Percentiles rank a stretch among this genome's conserved stretches.
phyloP scores from a whole-genome alignment of 2,113 vertebrate species.

The Perognathus longimembris region DNA sequence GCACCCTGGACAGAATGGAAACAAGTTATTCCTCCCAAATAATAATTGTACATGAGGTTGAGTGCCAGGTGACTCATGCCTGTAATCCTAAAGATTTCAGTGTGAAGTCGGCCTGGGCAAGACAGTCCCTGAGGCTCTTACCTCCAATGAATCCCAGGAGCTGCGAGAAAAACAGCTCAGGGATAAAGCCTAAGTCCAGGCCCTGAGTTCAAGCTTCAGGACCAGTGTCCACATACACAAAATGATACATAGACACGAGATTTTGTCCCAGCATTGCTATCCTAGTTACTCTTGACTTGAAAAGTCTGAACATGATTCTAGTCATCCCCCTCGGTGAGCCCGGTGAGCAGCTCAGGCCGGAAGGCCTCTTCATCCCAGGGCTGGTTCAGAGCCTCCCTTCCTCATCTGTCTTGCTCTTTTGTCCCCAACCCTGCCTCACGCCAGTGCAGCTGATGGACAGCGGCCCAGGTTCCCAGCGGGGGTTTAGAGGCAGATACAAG shows the following conservation, averaged over 20 bases:
- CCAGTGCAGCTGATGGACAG: too few relatives aligned
- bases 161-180: too few relatives aligned
- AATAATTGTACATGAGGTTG: neutral
- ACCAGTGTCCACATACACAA: too few relatives aligned
- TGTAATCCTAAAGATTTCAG: too few relatives aligned
- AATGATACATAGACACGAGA: neutral
- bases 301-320: neutral
- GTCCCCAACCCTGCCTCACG: neutral
- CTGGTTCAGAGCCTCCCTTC: neutral
- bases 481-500: neutral
- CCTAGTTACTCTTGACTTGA: neutral
- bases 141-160: too few relatives aligned
- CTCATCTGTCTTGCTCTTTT: neutral
- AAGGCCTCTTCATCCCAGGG: rapidly evolving
- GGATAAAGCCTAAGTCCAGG: too few relatives aligned
- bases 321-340: neutral
- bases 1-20: neutral
- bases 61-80: too few relatives aligned
- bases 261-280: neutral
- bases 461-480: too few relatives aligned
- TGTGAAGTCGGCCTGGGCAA: too few relatives aligned
- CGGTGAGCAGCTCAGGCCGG: too few relatives aligned
- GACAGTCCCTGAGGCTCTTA: too few relatives aligned
- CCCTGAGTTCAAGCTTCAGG: too few relatives aligned
- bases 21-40: neutral